A percentile compares a stretch with the other conserved stretches of the same genome.
Evolutionary conservation across 2,797 vertebrate genomes (phyloP).

Genomic region (Myoxocephalus aenaeus): DNA sequence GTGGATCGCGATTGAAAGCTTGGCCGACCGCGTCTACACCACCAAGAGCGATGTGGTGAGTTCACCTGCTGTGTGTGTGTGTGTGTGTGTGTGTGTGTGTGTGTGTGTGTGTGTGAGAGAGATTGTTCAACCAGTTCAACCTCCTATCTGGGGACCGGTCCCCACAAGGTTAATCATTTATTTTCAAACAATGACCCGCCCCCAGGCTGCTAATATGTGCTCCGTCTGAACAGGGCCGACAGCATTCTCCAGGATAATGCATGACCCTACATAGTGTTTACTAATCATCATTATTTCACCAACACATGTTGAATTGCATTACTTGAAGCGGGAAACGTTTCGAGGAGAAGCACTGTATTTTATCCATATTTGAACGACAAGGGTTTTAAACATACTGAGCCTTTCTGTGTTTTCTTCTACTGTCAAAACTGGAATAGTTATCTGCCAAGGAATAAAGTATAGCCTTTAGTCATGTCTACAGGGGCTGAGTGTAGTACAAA

Average conservation of each 20-base stretch:
- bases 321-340: no score
- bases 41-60: constrained; percentile 94
- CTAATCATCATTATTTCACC: no score
- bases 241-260: no score
- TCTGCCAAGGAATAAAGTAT: not conserved
- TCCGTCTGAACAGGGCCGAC: no score
- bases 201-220: no score
- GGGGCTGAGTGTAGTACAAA: not conserved
- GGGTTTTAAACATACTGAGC: not conserved
- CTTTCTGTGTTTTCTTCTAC: not conserved
- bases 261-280: no score
- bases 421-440: not conserved
- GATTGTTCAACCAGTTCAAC: not conserved
- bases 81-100: not conserved
- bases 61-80: not conserved
- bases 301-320: no score
- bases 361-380: no score
- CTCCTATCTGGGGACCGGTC: not conserved
- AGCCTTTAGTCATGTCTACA: not conserved
- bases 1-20: constrained; percentile 95
- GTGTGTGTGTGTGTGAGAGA: not conserved
- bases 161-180: not conserved
- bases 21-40: constrained; percentile 93
- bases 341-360: no score
- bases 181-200: not conserved